Conservation (phyloP, 2,797 vertebrate genomes). For the Podargus strigoides region DNA sequence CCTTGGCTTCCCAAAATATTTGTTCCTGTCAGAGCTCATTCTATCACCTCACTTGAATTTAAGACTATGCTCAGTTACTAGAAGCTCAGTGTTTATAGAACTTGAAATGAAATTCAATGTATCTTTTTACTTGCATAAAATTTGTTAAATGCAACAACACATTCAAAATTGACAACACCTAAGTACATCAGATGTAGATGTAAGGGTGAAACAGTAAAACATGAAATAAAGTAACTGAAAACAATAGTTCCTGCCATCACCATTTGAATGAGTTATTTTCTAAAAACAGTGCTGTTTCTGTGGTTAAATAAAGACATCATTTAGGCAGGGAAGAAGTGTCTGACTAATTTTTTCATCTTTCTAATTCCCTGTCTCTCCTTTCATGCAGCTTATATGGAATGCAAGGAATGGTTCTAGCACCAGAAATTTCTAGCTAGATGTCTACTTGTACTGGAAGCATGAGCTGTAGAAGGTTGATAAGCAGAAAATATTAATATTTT, state of each 20-base stretch:
- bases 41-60: neutral
- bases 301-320: neutral
- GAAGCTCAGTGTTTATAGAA: neutral
- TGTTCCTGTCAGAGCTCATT: neutral
- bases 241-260: neutral
- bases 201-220: neutral
- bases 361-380: neutral
- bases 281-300: neutral
- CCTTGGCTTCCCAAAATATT: neutral
- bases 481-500: neutral
- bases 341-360: neutral
- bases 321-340: neutral
- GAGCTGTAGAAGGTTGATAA: neutral
- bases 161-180: neutral
- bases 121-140: neutral
- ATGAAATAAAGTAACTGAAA: neutral
- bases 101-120: neutral
- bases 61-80: neutral
- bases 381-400: neutral
- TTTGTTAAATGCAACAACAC: neutral
- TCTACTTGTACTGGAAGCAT: neutral
- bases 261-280: neutral
- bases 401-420: neutral
- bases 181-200: neutral
- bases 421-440: neutral